A percentile compares a stretch with the other conserved stretches of the same genome.
These are phyloP conservation scores for Bembecia ichneumoniformis DNA, from an alignment of 2,888 invertebrate genomes.

Conservation along the genomic window DNA sequence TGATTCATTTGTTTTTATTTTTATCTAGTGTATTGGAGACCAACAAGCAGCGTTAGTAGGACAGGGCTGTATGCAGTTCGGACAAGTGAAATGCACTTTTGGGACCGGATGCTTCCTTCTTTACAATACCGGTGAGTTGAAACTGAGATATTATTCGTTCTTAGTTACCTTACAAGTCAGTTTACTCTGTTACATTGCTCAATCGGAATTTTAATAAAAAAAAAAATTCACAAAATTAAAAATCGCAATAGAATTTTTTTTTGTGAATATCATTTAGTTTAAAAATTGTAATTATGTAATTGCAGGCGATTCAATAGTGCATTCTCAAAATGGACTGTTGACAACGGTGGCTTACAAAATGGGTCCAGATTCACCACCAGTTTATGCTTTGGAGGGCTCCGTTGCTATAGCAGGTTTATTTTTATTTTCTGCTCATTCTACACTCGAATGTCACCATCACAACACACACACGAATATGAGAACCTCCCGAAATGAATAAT, in stretches of 20 bases:
- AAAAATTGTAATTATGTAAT: too few species aligned
- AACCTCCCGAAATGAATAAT: too few species aligned
- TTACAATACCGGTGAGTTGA: conserved; percentile 85
- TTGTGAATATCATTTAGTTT: background rate
- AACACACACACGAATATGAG: too few species aligned
- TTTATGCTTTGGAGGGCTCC: conserved; percentile 94
- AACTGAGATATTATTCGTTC: background rate
- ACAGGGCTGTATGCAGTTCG: conserved; percentile 89
- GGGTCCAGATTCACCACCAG: conserved; percentile 79
- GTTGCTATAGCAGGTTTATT: conserved; percentile 82
- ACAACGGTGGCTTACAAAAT: conserved; percentile 94
- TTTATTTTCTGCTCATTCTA: conserved; percentile 2
- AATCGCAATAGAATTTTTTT: background rate
- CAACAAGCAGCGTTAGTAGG: conserved; percentile 96
- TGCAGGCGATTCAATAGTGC: conserved; percentile 78
- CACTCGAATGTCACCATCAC: background rate
- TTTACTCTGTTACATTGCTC: too few species aligned
- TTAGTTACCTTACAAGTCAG: too few species aligned
- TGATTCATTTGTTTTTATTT: background rate
- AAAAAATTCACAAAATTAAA: background rate
- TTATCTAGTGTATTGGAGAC: conserved; percentile 87
- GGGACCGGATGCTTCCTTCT: conserved; percentile 96
- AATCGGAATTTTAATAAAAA: background rate
- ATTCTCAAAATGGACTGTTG: conserved; percentile 88
- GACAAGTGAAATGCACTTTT: conserved; percentile 94